These are phyloP conservation scores for Micronycteris hirsuta DNA, from an alignment of 2,113 vertebrate species.

Conservation along the genomic window DNA sequence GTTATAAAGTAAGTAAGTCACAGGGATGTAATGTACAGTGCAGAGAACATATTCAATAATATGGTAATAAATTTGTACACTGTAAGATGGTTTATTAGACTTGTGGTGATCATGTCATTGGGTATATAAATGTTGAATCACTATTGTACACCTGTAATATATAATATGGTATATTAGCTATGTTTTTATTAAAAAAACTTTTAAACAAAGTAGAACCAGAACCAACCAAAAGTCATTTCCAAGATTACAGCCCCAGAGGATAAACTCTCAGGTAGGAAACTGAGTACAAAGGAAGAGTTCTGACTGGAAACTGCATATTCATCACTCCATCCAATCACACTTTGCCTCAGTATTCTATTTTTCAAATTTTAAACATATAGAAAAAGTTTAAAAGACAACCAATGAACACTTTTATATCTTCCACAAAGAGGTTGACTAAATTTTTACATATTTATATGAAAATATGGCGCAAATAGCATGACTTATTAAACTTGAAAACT, in stretches of 20 bases:
- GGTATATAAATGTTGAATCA: no score
- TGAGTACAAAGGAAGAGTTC: not conserved
- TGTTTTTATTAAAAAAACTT: not conserved
- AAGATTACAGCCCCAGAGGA: not conserved
- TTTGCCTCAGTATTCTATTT: slow-evolving; percentile 40
- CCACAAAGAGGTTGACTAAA: not conserved
- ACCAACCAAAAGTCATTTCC: not conserved
- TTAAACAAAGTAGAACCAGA: not conserved
- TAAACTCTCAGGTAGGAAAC: not conserved
- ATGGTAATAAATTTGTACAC: not conserved
- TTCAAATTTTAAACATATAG: slow-evolving; percentile 32
- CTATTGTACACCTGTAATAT: not conserved
- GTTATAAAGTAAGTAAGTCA: not conserved
- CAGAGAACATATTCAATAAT: not conserved
- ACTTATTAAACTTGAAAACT: slow-evolving; percentile 9
- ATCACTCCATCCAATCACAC: slow-evolving; percentile 4
- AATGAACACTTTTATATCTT: not conserved
- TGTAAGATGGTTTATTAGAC: not conserved
- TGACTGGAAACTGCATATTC: not conserved
- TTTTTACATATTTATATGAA: slow-evolving; percentile 27
- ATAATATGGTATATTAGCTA: not conserved
- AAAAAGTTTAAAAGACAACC: not conserved
- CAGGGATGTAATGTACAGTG: not conserved
- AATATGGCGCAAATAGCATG: not conserved
- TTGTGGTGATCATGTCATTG: no score